Evolutionary conservation across 2,113 vertebrate species (phyloP).

Genomic region (Phrynosoma blainvillii): DNA sequence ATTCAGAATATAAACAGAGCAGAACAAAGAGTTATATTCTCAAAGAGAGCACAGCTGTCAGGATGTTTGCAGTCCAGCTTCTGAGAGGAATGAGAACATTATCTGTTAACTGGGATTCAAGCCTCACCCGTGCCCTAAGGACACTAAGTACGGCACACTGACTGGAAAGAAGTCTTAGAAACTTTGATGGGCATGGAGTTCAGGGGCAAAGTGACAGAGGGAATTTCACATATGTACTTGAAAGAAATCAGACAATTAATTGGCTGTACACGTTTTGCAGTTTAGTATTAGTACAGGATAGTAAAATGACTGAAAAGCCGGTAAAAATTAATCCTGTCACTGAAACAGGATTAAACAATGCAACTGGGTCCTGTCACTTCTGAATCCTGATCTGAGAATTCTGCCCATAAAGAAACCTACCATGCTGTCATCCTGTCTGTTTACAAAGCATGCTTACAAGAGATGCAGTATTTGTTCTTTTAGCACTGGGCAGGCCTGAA

Average conservation of each 20-base stretch:
- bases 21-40: neutral
- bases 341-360: neutral
- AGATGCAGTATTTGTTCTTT: neutral
- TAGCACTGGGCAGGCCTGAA: neutral
- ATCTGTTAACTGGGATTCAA: neutral
- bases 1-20: neutral
- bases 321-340: neutral
- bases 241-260: neutral
- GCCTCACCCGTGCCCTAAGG: neutral
- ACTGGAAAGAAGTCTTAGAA: neutral
- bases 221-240: neutral
- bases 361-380: neutral
- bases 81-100: neutral
- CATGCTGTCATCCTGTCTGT: neutral
- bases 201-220: neutral
- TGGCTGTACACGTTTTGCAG: neutral
- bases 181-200: neutral
- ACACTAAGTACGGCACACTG: neutral
- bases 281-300: neutral
- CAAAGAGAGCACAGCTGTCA: neutral
- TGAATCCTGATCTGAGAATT: neutral
- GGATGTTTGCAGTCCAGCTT: neutral
- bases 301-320: neutral
- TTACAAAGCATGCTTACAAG: neutral
- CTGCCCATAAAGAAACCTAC: neutral